A percentile compares a stretch with the other conserved stretches of the same genome.
These are phyloP conservation scores for Glyptemys insculpta DNA, from an alignment of 2,797 vertebrate species.

Conservation along the genomic window DNA sequence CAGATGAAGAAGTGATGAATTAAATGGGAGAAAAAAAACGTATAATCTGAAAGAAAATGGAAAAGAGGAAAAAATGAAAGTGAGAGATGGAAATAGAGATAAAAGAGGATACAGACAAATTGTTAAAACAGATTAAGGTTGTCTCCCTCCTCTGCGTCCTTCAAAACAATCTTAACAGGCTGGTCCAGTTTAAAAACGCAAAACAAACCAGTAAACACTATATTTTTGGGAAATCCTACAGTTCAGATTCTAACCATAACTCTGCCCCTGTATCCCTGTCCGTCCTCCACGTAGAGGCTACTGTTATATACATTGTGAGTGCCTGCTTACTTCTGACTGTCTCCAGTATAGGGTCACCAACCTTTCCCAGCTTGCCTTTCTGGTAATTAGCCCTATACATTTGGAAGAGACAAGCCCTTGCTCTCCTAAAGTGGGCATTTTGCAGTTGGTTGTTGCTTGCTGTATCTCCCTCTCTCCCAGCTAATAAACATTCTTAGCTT, in stretches of 20 bases:
- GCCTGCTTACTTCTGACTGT: neutral
- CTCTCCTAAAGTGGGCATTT: neutral
- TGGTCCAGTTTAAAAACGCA: neutral
- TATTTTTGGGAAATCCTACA: neutral
- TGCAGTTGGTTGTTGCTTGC: neutral
- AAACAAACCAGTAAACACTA: neutral
- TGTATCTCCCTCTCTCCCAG: neutral
- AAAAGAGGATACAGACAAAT: neutral
- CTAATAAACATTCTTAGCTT: neutral
- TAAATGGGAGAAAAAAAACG: neutral
- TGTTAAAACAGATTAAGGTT: neutral
- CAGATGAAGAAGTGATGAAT: neutral
- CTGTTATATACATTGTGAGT: fast-evolving
- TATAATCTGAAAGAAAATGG: neutral
- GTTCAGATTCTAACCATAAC: neutral
- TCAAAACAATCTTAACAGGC: neutral
- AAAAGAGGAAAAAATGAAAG: constrained; percentile 2
- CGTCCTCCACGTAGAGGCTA: fast-evolving
- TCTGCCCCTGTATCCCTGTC: neutral
- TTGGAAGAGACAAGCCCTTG: neutral
- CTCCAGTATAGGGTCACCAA: neutral
- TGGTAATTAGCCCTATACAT: neutral
- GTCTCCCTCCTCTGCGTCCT: neutral
- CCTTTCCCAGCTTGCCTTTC: neutral
- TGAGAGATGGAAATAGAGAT: neutral